Percentiles rank a stretch among this genome's conserved stretches.
Conservation (phyloP, 2,888 invertebrate species). For the Amphipoea oculea region DNA sequence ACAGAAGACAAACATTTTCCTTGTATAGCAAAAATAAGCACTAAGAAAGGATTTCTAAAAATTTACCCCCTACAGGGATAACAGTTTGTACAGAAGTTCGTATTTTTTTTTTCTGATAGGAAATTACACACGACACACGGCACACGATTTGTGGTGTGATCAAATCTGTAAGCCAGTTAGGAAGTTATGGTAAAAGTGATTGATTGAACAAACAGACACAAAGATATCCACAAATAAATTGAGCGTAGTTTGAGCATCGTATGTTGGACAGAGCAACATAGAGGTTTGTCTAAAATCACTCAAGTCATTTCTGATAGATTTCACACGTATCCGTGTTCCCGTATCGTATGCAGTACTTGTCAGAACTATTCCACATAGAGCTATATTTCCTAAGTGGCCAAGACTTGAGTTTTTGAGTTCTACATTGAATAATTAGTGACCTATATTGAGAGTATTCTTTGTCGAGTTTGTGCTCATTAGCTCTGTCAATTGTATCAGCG, state of each 20-base stretch:
- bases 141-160: background rate
- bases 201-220: background rate
- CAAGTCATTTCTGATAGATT: slow-evolving; percentile 16
- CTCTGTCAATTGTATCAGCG: background rate
- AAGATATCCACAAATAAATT: background rate
- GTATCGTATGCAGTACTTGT: background rate
- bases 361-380: slow-evolving; percentile 1
- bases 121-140: background rate
- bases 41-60: background rate
- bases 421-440: background rate
- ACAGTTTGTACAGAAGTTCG: background rate
- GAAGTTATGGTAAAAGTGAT: background rate
- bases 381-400: slow-evolving; percentile 2
- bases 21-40: background rate
- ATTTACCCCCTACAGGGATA: background rate
- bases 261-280: background rate
- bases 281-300: slow-evolving; percentile 2
- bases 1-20: background rate
- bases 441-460: background rate
- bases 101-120: background rate
- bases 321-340: background rate
- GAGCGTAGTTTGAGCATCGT: too few species aligned
- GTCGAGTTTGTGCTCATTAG: background rate
- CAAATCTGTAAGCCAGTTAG: background rate
- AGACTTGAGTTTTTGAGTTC: background rate